phyloP scores from a whole-genome alignment of 1,140 invertebrate species.

The Atta colombica region DNA sequence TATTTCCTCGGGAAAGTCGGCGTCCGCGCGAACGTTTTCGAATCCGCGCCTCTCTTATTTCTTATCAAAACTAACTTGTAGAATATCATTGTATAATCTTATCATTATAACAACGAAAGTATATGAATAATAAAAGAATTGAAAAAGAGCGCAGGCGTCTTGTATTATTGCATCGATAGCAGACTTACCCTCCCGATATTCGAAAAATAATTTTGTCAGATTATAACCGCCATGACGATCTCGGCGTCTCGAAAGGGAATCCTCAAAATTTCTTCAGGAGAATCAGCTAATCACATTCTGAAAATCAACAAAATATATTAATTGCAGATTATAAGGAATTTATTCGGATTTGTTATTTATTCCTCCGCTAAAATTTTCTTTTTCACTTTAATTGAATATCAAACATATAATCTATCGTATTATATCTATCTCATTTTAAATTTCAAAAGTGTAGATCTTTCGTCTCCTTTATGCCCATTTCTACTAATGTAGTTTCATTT shows the following conservation, averaged over 20 bases:
- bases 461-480: no score
- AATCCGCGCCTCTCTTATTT: slow-evolving; percentile 64
- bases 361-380: no score
- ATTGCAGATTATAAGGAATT: background rate
- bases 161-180: background rate
- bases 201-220: background rate
- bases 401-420: no score
- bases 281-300: background rate
- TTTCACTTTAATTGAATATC: no score
- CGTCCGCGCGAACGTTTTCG: slow-evolving; percentile 2
- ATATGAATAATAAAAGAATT: slow-evolving; percentile 64
- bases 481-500: no score
- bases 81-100: slow-evolving; percentile 82
- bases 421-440: no score
- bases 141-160: background rate
- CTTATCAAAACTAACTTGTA: slow-evolving; percentile 83
- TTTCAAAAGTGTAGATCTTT: no score
- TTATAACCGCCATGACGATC: background rate
- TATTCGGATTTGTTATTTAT: no score
- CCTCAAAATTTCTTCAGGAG: background rate
- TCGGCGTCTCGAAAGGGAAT: background rate
- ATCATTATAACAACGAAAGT: slow-evolving; percentile 80
- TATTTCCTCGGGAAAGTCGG: background rate
- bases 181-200: background rate
- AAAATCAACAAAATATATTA: slow-evolving; percentile 19